These are phyloP conservation scores for Salvelinus alpinus DNA, from an alignment of 2,113 vertebrate genomes.

Conservation along the genomic window DNA sequence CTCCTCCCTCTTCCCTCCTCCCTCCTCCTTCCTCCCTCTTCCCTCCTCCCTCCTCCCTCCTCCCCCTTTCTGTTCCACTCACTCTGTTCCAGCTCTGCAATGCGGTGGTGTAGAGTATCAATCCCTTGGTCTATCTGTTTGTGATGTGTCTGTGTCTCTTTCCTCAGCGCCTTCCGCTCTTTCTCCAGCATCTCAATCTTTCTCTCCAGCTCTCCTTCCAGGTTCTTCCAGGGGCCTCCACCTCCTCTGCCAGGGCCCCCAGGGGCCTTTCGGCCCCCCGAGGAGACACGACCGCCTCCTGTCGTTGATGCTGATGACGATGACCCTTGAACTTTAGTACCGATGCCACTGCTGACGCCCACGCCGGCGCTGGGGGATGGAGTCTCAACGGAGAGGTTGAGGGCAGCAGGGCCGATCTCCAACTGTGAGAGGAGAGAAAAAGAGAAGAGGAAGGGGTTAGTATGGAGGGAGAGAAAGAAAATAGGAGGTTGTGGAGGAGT, in stretches of 20 bases:
- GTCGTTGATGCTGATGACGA: not conserved
- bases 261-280: conserved; percentile 36
- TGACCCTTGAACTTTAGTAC: conserved; percentile 17
- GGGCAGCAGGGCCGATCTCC: conserved; percentile 76
- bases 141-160: conserved; percentile 79
- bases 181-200: conserved; percentile 92
- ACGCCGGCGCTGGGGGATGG: not conserved
- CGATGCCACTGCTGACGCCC: conserved; percentile 23
- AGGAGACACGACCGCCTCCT: conserved; percentile 22
- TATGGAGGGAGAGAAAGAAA: not conserved
- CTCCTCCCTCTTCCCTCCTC: too few relatives aligned
- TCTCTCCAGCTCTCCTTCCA: conserved; percentile 90
- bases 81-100: conserved; percentile 89
- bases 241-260: conserved; percentile 45
- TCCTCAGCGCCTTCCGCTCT: conserved; percentile 80
- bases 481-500: not conserved
- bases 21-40: too few relatives aligned
- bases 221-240: conserved; percentile 80
- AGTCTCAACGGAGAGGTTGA: conserved; percentile 74
- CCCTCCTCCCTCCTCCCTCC: too few relatives aligned
- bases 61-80: conserved; percentile 47
- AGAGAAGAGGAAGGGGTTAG: not conserved
- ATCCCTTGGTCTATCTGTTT: conserved; percentile 88
- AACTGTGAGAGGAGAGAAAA: conserved; percentile 55
- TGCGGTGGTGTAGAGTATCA: conserved; percentile 81